A percentile compares a stretch with the other conserved stretches of the same genome.
Conservation (phyloP, 1,140 invertebrate species). For the Microplitis demolitor region DNA sequence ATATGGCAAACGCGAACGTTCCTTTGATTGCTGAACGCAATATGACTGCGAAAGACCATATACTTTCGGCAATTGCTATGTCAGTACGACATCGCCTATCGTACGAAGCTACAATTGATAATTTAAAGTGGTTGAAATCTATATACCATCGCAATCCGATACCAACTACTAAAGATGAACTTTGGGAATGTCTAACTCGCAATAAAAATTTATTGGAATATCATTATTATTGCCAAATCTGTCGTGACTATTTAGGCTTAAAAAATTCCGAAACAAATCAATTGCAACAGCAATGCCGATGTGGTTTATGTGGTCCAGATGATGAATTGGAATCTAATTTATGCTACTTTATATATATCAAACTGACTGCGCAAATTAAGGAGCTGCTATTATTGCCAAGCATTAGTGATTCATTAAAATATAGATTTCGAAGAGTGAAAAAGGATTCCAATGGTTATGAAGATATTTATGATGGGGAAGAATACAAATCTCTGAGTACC, state of each 20-base stretch:
- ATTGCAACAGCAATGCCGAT: neutral
- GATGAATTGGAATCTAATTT: neutral
- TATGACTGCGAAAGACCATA: neutral
- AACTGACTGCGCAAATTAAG: constrained; percentile 18
- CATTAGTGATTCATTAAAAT: neutral
- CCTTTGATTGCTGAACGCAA: constrained; percentile 2
- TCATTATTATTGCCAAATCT: constrained; percentile 5
- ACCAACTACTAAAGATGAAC: neutral
- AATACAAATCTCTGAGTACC: neutral
- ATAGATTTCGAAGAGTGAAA: constrained; percentile 5
- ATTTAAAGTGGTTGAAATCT: constrained; percentile 1
- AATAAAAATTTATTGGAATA: neutral
- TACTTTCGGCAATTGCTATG: constrained; percentile 5
- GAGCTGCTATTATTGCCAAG: neutral
- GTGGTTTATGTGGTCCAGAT: neutral
- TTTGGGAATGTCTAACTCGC: neutral
- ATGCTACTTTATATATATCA: constrained; percentile 2
- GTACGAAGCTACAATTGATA: neutral
- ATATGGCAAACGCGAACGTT: too few species aligned
- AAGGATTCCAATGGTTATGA: constrained; percentile 3
- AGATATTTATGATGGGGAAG: constrained; percentile 14
- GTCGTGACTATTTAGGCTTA: constrained; percentile 2
- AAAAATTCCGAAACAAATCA: neutral
- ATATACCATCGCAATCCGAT: constrained; percentile 3
- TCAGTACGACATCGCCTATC: neutral